Evolutionary conservation across 2,797 vertebrate genomes (phyloP).

Genomic region (Sebastes trivittatus): DNA sequence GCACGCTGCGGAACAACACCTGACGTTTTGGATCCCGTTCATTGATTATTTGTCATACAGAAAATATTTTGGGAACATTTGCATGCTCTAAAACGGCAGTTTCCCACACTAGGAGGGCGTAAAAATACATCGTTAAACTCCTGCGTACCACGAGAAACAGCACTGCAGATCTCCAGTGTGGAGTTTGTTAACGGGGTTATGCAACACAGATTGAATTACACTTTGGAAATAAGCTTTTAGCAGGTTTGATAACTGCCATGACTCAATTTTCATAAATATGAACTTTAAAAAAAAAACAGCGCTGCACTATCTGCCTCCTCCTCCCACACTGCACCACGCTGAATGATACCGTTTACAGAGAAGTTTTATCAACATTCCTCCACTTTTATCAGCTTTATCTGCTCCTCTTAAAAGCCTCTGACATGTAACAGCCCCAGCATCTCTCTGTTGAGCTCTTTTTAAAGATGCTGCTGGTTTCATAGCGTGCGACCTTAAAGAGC

Average conservation of each 20-base stretch:
- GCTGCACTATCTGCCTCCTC: conserved; percentile 25
- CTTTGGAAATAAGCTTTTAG: conserved; percentile 38
- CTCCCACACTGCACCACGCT: conserved; percentile 38
- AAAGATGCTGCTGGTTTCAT: neutral
- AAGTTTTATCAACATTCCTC: conserved; percentile 33
- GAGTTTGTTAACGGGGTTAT: conserved; percentile 16
- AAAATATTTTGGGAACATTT: neutral
- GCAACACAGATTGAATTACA: conserved; percentile 35
- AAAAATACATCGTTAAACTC: neutral
- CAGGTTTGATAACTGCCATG: conserved; percentile 32
- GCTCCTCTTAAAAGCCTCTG: conserved; percentile 1
- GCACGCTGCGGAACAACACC: neutral
- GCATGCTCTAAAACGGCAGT: neutral
- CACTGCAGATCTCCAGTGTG: neutral
- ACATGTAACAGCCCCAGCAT: neutral
- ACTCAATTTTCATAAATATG: conserved; percentile 44
- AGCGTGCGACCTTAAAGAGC: neutral
- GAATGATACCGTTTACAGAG: conserved; percentile 17
- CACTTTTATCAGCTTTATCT: conserved; percentile 10
- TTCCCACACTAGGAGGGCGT: neutral
- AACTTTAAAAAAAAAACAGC: neutral
- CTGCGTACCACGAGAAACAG: neutral
- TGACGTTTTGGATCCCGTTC: neutral
- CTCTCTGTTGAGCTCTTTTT: neutral
- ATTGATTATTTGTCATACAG: neutral